Percentiles rank a stretch among this genome's conserved stretches.
Conservation (phyloP, 1,140 invertebrate genomes). For the Atopsyche davidsoni region DNA sequence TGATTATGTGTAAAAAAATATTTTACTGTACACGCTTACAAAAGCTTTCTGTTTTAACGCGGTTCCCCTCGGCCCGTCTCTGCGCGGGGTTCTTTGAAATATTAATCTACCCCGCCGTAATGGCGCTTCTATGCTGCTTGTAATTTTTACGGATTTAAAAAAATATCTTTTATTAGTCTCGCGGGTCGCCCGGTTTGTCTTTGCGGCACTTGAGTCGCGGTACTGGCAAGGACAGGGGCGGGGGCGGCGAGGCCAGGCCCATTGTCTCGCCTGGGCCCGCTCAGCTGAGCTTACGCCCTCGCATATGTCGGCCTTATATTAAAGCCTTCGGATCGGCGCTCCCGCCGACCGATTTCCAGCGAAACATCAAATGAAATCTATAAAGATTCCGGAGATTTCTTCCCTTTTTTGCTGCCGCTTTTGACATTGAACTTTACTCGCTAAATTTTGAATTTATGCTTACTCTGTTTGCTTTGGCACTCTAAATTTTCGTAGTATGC, state of each 20-base stretch:
- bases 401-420: no score
- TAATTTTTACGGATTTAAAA: conserved; percentile 21
- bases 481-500: no score
- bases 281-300: no score
- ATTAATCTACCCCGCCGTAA: conserved; percentile 15
- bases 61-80: background rate
- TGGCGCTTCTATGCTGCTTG: conserved; percentile 1
- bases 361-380: background rate
- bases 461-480: no score
- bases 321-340: background rate
- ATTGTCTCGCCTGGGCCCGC: no score
- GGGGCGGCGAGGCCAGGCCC: no score
- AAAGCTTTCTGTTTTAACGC: conserved; percentile 1
- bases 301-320: no score
- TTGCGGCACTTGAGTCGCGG: conserved; percentile 1
- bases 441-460: no score
- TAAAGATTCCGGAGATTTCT: no score
- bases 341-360: background rate
- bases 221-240: background rate
- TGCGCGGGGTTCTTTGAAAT: conserved; percentile 7
- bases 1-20: background rate
- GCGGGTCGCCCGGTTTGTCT: conserved; percentile 2
- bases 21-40: no score
- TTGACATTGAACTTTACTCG: no score
- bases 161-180: conserved; percentile 17